Conservation (phyloP, 2,113 vertebrate species). For the Sylvietta virens region DNA sequence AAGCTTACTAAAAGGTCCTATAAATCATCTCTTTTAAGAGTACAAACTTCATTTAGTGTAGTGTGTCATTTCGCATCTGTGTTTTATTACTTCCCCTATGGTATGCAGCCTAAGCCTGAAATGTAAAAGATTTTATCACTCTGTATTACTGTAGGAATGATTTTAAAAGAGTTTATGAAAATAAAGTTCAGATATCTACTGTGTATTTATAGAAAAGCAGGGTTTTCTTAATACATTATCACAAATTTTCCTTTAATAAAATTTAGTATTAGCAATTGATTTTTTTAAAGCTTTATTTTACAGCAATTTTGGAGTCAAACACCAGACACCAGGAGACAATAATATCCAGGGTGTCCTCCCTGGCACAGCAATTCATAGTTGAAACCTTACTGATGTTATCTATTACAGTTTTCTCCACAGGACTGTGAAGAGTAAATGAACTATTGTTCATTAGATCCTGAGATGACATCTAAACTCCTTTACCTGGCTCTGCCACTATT, state of each 20-base stretch:
- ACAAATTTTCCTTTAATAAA: background rate
- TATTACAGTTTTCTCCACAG: background rate
- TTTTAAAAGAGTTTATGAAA: background rate
- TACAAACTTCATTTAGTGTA: background rate
- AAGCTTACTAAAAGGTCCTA: background rate
- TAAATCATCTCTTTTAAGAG: background rate
- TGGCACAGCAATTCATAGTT: rapidly evolving
- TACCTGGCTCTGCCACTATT: background rate
- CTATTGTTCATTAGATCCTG: background rate
- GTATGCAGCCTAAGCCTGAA: background rate
- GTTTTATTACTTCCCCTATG: background rate
- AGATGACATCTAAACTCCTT: background rate
- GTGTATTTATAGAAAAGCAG: background rate
- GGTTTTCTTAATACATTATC: background rate
- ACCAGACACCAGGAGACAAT: background rate
- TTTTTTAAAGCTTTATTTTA: background rate
- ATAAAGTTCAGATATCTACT: background rate
- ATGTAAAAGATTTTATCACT: background rate
- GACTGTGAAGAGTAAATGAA: background rate
- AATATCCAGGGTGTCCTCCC: background rate
- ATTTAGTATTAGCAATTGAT: background rate
- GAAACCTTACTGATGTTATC: background rate
- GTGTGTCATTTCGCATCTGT: background rate
- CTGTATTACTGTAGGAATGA: background rate
- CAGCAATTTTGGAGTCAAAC: background rate